A percentile compares a stretch with the other conserved stretches of the same genome.
Evolutionary conservation across 1,140 invertebrate species (phyloP).

Genomic region (Sycophila sp.): DNA sequence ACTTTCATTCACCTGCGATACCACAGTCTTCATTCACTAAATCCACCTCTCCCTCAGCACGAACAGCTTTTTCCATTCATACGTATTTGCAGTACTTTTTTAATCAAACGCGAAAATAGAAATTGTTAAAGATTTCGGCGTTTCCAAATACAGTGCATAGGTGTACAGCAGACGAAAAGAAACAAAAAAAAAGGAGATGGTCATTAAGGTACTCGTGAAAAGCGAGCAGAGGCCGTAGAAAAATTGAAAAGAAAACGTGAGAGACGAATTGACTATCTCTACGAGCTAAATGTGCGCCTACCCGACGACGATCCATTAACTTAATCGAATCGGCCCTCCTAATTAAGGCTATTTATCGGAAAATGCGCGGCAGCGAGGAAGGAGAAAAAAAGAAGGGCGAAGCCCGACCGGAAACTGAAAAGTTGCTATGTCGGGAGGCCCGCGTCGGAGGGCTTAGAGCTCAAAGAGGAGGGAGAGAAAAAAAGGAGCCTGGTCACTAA

Average conservation of each 20-base stretch:
- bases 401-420: constrained; percentile 43
- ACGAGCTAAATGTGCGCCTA: constrained; percentile 48
- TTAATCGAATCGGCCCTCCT: constrained; percentile 44
- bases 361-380: background rate
- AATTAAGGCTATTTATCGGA: constrained; percentile 58
- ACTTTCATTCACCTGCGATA: background rate
- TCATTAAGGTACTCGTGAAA: background rate
- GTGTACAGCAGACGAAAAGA: background rate
- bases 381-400: background rate
- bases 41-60: too few relatives aligned
- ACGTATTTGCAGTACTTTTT: too few relatives aligned
- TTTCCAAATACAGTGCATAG: too few relatives aligned
- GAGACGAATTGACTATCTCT: constrained; percentile 43
- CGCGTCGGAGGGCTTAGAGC: background rate
- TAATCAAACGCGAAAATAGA: too few relatives aligned
- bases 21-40: background rate
- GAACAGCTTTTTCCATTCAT: too few relatives aligned
- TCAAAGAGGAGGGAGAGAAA: too few relatives aligned
- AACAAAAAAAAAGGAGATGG: background rate
- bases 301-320: constrained; percentile 53
- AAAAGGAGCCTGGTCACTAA: too few relatives aligned
- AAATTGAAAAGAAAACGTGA: background rate
- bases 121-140: too few relatives aligned
- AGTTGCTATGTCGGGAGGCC: constrained; percentile 43
- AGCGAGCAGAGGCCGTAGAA: background rate